Conservation (phyloP, 2,797 vertebrate species). For the Falco concolor region DNA sequence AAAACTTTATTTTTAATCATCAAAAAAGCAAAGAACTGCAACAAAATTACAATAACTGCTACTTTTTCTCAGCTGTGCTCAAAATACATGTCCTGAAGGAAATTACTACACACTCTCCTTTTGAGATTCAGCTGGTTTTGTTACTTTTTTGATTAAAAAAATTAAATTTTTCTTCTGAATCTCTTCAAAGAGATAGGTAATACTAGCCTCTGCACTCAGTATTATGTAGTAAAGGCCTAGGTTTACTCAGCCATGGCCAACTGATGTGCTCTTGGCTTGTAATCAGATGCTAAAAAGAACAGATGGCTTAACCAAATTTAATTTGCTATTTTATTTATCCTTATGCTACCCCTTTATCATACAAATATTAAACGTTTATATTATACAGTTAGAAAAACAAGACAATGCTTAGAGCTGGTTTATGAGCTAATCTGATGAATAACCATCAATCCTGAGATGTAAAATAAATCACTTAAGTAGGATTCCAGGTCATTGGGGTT, state of each 20-base stretch:
- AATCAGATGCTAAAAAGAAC: conserved; percentile 55
- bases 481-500: not conserved
- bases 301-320: conserved; percentile 69
- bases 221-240: not conserved
- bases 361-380: conserved; percentile 16
- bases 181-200: conserved; percentile 1
- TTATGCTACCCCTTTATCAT: conserved; percentile 30
- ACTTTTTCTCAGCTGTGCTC: conserved; percentile 19
- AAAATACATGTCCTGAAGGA: conserved; percentile 34
- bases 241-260: conserved; percentile 13
- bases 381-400: conserved; percentile 14
- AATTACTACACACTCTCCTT: conserved; percentile 7
- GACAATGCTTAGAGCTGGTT: conserved; percentile 16
- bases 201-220: not conserved
- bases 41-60: conserved; percentile 19
- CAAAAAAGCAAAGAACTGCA: conserved; percentile 32
- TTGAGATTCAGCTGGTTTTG: not conserved
- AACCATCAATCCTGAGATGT: not conserved
- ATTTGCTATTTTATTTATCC: conserved; percentile 67
- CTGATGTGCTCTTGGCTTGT: conserved; percentile 33
- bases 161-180: not conserved
- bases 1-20: conserved; percentile 15
- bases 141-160: conserved; percentile 34
- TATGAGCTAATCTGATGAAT: conserved; percentile 23
- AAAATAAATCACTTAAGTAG: not conserved